Evolutionary conservation across 2,113 vertebrate species (phyloP).

Genomic region (Hippocampus barbouri): DNA sequence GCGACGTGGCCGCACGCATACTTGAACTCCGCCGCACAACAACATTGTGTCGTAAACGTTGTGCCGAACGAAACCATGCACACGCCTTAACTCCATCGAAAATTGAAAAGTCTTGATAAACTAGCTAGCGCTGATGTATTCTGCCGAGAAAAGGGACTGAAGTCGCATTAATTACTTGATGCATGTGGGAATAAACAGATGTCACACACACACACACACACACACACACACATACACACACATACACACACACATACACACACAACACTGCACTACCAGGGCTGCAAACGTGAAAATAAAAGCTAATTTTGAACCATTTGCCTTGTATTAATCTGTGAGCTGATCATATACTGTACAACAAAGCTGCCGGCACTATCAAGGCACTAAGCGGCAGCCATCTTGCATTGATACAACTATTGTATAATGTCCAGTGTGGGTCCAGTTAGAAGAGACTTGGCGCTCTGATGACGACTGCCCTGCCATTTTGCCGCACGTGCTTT

Average conservation of each 20-base stretch:
- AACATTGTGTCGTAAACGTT: constrained; percentile 37
- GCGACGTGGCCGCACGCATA: constrained; percentile 45
- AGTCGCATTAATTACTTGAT: constrained; percentile 10
- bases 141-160: constrained; percentile 4
- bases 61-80: constrained; percentile 38
- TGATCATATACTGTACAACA: neutral
- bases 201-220: neutral
- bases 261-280: neutral
- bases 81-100: constrained; percentile 3
- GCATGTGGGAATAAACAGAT: constrained; percentile 5
- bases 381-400: neutral
- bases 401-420: neutral
- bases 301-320: constrained; percentile 12
- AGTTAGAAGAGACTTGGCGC: constrained; percentile 61
- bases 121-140: constrained; percentile 1
- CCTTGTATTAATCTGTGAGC: constrained; percentile 1
- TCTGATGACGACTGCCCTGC: constrained; percentile 68
- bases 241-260: neutral
- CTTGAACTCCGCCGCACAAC: constrained; percentile 71
- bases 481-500: neutral
- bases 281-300: constrained; percentile 12
- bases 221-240: neutral
- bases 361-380: constrained; percentile 1
- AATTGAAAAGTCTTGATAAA: neutral
- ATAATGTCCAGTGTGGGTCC: constrained; percentile 31